Base-by-base conservation (phyloP, 2,888 invertebrate genomes). In the Cabera pusaria region DNA sequence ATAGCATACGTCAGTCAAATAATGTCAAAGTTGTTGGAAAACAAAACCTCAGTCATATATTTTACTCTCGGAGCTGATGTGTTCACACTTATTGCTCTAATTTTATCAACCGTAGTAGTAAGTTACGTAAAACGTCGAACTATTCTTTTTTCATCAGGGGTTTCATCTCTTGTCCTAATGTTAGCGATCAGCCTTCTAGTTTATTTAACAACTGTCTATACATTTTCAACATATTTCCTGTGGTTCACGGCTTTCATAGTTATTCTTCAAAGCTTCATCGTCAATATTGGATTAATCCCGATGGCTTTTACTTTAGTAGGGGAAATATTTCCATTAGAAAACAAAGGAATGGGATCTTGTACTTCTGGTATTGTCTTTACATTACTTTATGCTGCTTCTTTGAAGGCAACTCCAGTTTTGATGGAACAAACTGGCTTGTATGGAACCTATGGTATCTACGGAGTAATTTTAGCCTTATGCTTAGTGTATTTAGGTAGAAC, bases 251-350 rank as follows among this genome's bases (percentile, higher is more conserved):
- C 72, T 2, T 28, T 44, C 5, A 6, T 69, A 4, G 47, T 73
- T 18, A 34, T 73, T 3, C 32, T 66, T 2, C 59, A 64, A 14
- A 54, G 40, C 31, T 59, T 70, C 21, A 17, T 67, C 0, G 48
- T 58, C 0, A 58, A 63, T 35, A 12, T 65, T 2, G 57, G 71
- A 7, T 9, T 73, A 0, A 44, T 61, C n/a, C 69, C 73, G 1
- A 38, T 63, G 1, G 34, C 52, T 1, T 72, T 59, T 56, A 41
- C 56, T 1, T 23, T 72, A 10, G 36, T 57, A 2, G 56, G 64
- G 0, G 76, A 76, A 56, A 49, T 73, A 21, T 65, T 72, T 43
- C 72, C 75, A 5, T 47, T 76, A 12, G 64, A 71, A 19, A 50
- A 64, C 14, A 74, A 63, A 38, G 70, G 69, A 1, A 22, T 50